Evolutionary conservation across 1,140 invertebrate species (phyloP).

Genomic region (Anadara kagoshimensis): DNA sequence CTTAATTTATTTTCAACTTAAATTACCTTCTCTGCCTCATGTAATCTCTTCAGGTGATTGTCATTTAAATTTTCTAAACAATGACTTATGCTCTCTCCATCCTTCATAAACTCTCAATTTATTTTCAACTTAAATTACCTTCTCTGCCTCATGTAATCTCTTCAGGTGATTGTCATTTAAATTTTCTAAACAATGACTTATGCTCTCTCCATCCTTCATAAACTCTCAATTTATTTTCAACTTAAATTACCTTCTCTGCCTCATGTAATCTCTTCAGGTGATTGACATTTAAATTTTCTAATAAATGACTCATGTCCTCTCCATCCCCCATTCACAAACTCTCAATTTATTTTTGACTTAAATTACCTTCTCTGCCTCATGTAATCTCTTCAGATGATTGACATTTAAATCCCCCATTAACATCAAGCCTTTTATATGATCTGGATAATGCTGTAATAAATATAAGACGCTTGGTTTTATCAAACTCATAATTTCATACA

Average conservation of each 20-base stretch:
- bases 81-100: too few relatives aligned
- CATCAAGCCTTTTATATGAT: slow-evolving; percentile 95
- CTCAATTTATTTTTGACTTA: neutral
- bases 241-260: too few relatives aligned
- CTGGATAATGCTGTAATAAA: slow-evolving; percentile 86
- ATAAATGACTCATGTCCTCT: neutral
- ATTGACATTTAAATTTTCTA: neutral
- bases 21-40: slow-evolving; percentile 67
- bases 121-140: too few relatives aligned
- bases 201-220: too few relatives aligned
- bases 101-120: too few relatives aligned
- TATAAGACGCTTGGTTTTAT: too few relatives aligned
- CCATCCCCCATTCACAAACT: neutral
- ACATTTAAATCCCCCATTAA: slow-evolving; percentile 97
- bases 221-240: too few relatives aligned
- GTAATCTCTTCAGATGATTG: slow-evolving; percentile 93
- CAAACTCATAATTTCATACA: too few relatives aligned
- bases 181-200: neutral
- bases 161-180: neutral
- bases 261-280: slow-evolving; percentile 71
- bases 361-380: slow-evolving; percentile 68
- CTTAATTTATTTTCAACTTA: neutral
- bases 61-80: too few relatives aligned
- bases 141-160: slow-evolving; percentile 71
- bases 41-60: too few relatives aligned